Base-by-base conservation (phyloP, 92 coral and sea anemone genomes). In the Ricordea florida region DNA sequence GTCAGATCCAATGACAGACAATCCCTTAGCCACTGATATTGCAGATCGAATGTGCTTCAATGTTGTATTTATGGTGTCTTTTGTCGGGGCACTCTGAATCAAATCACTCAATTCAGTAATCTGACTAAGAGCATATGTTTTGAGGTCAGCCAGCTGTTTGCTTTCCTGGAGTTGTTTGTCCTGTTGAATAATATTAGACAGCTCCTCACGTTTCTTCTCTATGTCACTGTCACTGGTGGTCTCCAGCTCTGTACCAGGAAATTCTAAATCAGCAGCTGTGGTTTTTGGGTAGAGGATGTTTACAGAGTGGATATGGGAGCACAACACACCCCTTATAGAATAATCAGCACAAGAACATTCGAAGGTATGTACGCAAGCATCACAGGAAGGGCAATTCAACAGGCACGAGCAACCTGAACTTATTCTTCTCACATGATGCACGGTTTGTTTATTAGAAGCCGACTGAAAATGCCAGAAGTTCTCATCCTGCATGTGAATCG, bases 231-330 rank as follows among this genome's bases (percentile, higher is more conserved):
- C 32, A 13, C 28, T 50, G 57, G 31, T 50, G 14, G 30, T 24
- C 31, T 50, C 32, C 3, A 22, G 29, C 2, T 50, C 57, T 22
- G 2, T 23, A 22, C 9, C 66, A 35, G 28, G 45, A 8, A 60
- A 43, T 17, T 60, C 28, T 46, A 43, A 60, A 10, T 16, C 32
- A 24, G 32, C 68, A 26, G n/a, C n/a, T n/a, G 2, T 24, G 32
- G 11, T 60, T 35, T n/a, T 17, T 60, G 10, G 47, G 20, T 16
- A 60, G 0, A 17, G 49, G 13, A 69, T 52, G 64, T 18, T 31
- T 0, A 51, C 76, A 69, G 76, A 11, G 27, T 69, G 76, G 44
- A 69, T 69, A n/a, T 69, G 76, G 10, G 49, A 1, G 20, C 76
- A 69, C 0, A 69, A 4, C 32, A 69, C 63, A 50, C 50, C 63